Percentiles rank a stretch among this genome's conserved stretches.
Evolutionary conservation across 1,140 invertebrate genomes (phyloP).

Genomic region (Drosophila bocki): DNA sequence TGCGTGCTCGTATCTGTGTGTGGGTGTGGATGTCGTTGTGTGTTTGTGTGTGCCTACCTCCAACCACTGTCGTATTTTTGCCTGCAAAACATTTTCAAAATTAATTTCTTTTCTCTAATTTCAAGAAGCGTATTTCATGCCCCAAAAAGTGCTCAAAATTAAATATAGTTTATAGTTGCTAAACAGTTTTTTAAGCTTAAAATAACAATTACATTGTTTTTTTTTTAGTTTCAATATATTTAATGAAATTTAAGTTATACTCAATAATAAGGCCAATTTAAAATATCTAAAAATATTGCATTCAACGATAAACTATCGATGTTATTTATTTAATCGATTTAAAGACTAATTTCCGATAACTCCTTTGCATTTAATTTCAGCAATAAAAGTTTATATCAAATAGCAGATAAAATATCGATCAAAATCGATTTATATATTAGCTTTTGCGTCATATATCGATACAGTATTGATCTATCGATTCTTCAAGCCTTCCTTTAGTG

Average conservation of each 20-base stretch:
- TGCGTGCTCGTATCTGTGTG: constrained; percentile 14
- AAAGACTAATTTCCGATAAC: not conserved
- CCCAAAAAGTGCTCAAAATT: not conserved
- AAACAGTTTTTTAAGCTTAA: not conserved
- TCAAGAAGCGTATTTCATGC: constrained; percentile 10
- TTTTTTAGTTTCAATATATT: not conserved
- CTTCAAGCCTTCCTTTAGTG: not conserved
- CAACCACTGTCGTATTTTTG: constrained; percentile 90
- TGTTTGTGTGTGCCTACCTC: constrained; percentile 87
- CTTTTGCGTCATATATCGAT: not conserved
- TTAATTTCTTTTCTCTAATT: constrained; percentile 46
- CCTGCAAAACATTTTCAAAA: constrained; percentile 86
- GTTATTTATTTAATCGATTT: too few species aligned
- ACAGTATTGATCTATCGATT: not conserved
- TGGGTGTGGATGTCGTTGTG: constrained; percentile 9
- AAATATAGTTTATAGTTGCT: not conserved
- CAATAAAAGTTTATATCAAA: not conserved
- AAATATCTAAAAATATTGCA: too few species aligned
- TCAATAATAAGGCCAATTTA: not conserved
- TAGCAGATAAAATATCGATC: not conserved
- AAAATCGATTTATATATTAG: not conserved
- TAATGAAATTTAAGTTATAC: not conserved
- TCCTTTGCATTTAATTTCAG: not conserved
- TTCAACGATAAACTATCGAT: too few species aligned
- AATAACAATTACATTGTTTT: not conserved